phyloP scores from a whole-genome alignment of 1,140 invertebrate genomes.

The Lepidurus arcticus region DNA sequence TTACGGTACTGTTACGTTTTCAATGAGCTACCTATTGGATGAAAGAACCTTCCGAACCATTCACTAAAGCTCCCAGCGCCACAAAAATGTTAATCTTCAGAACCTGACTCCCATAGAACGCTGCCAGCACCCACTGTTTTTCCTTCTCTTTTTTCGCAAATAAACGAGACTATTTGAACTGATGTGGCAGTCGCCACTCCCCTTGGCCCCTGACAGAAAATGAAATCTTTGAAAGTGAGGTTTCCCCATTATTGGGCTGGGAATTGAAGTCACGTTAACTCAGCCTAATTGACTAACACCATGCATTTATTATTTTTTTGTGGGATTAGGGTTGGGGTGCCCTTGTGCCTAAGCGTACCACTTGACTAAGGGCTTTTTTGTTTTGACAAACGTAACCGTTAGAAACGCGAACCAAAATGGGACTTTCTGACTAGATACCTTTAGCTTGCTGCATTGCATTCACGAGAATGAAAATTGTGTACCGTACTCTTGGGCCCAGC shows the following conservation, averaged over 20 bases:
- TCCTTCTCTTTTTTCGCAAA: background rate
- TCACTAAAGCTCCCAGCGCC: background rate
- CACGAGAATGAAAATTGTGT: background rate
- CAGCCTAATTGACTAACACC: background rate
- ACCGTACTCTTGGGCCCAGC: too few species aligned
- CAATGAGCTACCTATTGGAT: constrained; percentile 15
- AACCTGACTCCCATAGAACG: too few species aligned
- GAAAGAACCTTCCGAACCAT: background rate
- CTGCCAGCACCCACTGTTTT: background rate
- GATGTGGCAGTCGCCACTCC: background rate
- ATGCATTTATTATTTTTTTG: too few species aligned
- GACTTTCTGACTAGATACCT: constrained; percentile 8
- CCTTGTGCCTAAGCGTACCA: background rate
- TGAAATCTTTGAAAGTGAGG: background rate
- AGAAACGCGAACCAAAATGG: background rate
- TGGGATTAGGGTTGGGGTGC: background rate
- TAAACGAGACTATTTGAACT: background rate
- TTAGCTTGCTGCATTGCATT: background rate
- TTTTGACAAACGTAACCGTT: background rate
- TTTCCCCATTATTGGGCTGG: constrained; percentile 12
- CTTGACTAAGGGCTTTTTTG: background rate
- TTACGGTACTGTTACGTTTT: constrained; percentile 8
- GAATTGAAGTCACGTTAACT: background rate
- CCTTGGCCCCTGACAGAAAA: constrained; percentile 15
- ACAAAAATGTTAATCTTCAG: background rate